phyloP scores from a whole-genome alignment of 2,888 invertebrate species.

The Junonia oenone region DNA sequence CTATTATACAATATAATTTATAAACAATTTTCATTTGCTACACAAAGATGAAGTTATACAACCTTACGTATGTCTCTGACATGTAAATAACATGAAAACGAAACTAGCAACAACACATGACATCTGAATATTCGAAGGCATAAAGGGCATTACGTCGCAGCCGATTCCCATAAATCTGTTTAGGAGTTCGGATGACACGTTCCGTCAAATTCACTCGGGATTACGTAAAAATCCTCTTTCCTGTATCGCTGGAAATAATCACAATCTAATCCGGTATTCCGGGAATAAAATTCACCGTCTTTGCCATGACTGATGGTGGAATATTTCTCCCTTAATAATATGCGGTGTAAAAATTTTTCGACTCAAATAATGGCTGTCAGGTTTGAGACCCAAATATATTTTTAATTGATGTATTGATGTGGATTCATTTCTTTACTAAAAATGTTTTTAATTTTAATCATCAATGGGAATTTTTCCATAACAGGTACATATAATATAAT shows the following conservation, averaged over 20 bases:
- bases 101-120: neutral
- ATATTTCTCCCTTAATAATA: neutral
- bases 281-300: neutral
- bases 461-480: no score
- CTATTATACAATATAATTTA: neutral
- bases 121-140: neutral
- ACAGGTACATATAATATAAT: no score
- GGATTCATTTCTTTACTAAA: no score
- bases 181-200: slow-evolving; percentile 18
- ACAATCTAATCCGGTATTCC: neutral
- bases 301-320: neutral
- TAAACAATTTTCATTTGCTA: neutral
- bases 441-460: no score
- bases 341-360: neutral
- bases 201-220: slow-evolving; percentile 12
- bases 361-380: neutral
- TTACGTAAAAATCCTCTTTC: slow-evolving; percentile 10
- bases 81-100: neutral
- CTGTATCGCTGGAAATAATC: neutral
- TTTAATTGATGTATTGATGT: no score
- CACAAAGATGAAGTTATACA: no score
- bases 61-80: neutral
- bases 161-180: slow-evolving; percentile 22
- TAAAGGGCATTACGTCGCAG: slow-evolving; percentile 11
- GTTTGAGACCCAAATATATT: no score